These are phyloP conservation scores for Heliconius ismenius DNA, from an alignment of 2,888 invertebrate genomes.

Conservation along the genomic window DNA sequence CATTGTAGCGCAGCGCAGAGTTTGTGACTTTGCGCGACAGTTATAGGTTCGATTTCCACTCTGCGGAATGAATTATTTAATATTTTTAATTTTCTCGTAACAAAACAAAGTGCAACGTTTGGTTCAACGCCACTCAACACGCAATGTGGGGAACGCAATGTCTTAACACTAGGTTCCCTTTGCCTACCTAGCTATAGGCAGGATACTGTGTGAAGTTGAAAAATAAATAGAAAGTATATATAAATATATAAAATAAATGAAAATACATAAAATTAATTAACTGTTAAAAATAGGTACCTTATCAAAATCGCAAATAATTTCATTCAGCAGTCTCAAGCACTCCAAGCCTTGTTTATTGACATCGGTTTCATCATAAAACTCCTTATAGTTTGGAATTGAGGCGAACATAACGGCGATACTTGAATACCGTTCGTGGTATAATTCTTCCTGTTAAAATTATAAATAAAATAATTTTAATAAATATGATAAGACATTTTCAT, in stretches of 20 bases:
- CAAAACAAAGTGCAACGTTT: too few relatives aligned
- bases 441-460: conserved; percentile 82
- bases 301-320: conserved; percentile 99
- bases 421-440: conserved; percentile 96
- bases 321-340: conserved; percentile 95
- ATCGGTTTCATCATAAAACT: conserved; percentile 98
- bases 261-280: background rate
- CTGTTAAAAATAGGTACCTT: conserved; percentile 83
- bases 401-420: conserved; percentile 99
- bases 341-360: conserved; percentile 97
- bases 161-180: background rate
- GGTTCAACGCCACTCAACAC: too few relatives aligned
- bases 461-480: background rate
- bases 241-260: background rate
- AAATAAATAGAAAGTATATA: background rate
- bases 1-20: too few relatives aligned
- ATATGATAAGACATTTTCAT: too few relatives aligned
- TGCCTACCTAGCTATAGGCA: background rate
- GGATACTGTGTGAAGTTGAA: background rate
- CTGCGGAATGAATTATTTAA: too few relatives aligned
- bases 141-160: too few relatives aligned
- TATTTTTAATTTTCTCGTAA: too few relatives aligned
- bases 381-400: conserved; percentile 98
- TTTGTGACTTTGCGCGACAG: too few relatives aligned
- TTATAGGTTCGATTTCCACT: too few relatives aligned